Evolutionary conservation across 2,797 vertebrate genomes (phyloP).

Genomic region (Lophius americanus): DNA sequence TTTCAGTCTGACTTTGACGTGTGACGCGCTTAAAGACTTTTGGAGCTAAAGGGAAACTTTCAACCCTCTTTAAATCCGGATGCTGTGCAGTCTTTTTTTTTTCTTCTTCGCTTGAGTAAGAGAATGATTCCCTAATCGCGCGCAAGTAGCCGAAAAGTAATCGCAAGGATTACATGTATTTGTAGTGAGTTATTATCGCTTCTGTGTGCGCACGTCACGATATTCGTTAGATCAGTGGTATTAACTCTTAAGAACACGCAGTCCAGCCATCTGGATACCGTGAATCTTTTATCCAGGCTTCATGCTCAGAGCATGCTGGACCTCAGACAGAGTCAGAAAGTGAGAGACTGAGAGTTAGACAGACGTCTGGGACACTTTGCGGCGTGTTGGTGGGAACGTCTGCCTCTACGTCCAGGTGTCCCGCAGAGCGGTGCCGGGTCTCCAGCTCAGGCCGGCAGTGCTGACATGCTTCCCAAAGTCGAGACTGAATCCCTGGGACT

Average conservation of each 20-base stretch:
- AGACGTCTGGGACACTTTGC: constrained; percentile 40
- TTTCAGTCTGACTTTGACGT: constrained; percentile 63
- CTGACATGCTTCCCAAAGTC: constrained; percentile 99
- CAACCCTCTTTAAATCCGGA: constrained; percentile 49
- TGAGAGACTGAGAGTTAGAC: constrained; percentile 14
- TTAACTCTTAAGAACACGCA: constrained; percentile 19
- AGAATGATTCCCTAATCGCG: constrained; percentile 43
- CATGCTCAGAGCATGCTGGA: constrained; percentile 20
- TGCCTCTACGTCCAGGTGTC: constrained; percentile 84
- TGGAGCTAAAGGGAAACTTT: constrained; percentile 53
- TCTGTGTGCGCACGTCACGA: constrained; percentile 17
- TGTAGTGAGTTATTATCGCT: neutral
- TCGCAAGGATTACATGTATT: neutral
- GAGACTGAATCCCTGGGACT: constrained; percentile 95
- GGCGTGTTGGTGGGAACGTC: constrained; percentile 50
- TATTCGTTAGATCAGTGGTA: constrained; percentile 34
- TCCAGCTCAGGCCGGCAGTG: constrained; percentile 83
- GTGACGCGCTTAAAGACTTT: constrained; percentile 52
- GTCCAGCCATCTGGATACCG: constrained; percentile 20
- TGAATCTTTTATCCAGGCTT: constrained; percentile 24
- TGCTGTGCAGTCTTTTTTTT: constrained; percentile 39
- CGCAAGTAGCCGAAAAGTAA: constrained; percentile 31
- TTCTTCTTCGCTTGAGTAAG: constrained; percentile 32
- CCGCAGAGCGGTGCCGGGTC: constrained; percentile 82
- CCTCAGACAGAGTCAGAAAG: constrained; percentile 12